Conservation (phyloP, 2,113 vertebrate species). For the Copsychus sechellarum region DNA sequence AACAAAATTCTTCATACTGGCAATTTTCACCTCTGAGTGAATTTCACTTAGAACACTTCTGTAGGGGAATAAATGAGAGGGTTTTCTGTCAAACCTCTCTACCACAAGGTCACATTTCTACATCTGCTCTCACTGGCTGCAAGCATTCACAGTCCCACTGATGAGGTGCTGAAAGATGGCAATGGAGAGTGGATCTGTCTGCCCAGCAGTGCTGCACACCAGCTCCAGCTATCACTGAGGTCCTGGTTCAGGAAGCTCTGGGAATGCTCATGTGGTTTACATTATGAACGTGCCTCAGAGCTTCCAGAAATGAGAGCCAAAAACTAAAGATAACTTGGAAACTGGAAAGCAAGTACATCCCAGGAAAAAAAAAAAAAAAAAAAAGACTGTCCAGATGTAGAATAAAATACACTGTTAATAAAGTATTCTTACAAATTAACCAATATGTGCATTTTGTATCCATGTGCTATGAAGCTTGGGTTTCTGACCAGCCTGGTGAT, state of each 20-base stretch:
- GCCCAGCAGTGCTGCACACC: neutral
- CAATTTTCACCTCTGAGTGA: neutral
- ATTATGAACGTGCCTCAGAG: constrained; percentile 47
- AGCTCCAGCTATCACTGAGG: neutral
- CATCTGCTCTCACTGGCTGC: neutral
- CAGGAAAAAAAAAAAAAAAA: neutral
- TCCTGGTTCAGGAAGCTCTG: neutral
- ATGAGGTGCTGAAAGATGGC: constrained; percentile 25
- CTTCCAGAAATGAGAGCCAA: constrained; percentile 50
- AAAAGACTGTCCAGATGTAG: constrained; percentile 26
- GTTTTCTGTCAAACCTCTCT: neutral
- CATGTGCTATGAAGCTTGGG: neutral
- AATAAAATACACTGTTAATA: neutral
- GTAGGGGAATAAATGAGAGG: neutral
- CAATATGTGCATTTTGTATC: neutral
- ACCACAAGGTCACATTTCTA: neutral
- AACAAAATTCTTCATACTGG: neutral
- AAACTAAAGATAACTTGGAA: constrained; percentile 51
- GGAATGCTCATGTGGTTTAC: constrained; percentile 51
- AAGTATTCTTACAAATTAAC: neutral
- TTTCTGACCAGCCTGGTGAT: neutral
- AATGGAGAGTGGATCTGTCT: neutral
- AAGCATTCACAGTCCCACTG: neutral
- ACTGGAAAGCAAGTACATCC: neutral
- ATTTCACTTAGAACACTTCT: neutral